Evolutionary conservation across 37 sponge, comb jelly and placozoan species (phyloP).

Genomic region (Geodia barretti): DNA sequence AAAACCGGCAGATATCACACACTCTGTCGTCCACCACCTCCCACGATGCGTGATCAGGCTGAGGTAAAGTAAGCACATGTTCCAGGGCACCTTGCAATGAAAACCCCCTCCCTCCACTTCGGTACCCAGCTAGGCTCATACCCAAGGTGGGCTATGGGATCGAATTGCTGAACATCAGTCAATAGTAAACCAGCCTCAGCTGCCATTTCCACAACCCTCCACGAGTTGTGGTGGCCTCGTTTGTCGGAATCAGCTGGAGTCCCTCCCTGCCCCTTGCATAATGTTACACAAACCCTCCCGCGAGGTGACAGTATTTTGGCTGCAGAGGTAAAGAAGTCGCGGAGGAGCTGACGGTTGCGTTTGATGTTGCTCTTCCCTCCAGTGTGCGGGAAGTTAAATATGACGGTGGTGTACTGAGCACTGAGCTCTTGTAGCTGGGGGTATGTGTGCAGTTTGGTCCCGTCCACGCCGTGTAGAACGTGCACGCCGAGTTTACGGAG

Average conservation of each 20-base stretch:
- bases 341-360: constrained; percentile 52
- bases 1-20: not conserved
- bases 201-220: constrained; percentile 84
- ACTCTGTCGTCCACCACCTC: not conserved
- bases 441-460: constrained; percentile 48
- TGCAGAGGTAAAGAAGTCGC: constrained; percentile 57
- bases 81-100: constrained; percentile 44
- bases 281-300: constrained; percentile 52
- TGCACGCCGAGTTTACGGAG: constrained; percentile 3
- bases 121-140: constrained; percentile 77
- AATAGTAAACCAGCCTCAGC: constrained; percentile 66
- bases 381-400: constrained; percentile 89
- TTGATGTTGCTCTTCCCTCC: constrained; percentile 85
- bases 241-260: constrained; percentile 57
- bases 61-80: constrained; percentile 60
- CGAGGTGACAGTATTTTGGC: constrained; percentile 9
- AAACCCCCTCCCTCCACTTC: constrained; percentile 65
- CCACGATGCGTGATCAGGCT: not conserved
- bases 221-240: constrained; percentile 76
- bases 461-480: constrained; percentile 64
- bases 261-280: constrained; percentile 88
- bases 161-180: constrained; percentile 46
- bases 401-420: constrained; percentile 31
- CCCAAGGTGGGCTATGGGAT: constrained; percentile 18
- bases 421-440: not conserved